phyloP scores from a whole-genome alignment of 1,140 invertebrate species.

The Carposina sasakii region DNA sequence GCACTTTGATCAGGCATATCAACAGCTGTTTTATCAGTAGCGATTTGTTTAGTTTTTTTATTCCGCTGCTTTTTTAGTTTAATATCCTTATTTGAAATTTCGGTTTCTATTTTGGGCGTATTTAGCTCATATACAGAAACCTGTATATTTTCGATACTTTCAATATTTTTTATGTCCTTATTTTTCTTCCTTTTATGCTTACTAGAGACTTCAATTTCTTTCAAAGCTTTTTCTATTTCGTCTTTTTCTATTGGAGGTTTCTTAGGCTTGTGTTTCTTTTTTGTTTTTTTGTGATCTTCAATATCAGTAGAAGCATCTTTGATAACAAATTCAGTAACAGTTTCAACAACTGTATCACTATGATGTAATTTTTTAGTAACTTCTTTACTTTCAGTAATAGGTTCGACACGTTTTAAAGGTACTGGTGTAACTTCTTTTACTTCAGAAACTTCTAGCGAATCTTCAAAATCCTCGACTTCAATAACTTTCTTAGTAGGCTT shows the following conservation, averaged over 20 bases:
- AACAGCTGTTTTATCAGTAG: no score
- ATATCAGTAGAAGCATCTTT: slow-evolving; percentile 12
- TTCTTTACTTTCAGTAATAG: slow-evolving; percentile 23
- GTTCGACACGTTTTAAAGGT: slow-evolving; percentile 10
- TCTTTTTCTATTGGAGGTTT: slow-evolving; percentile 61
- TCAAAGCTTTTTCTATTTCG: slow-evolving; percentile 74
- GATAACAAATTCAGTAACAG: slow-evolving; percentile 24
- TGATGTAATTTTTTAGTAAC: slow-evolving; percentile 35
- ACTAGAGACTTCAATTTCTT: no score
- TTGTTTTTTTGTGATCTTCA: slow-evolving; percentile 62
- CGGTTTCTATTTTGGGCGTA: no score
- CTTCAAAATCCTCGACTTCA: slow-evolving; percentile 62
- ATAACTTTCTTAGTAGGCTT: slow-evolving; percentile 54
- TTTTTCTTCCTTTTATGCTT: no score
- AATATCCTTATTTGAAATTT: no score
- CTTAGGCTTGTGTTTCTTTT: slow-evolving; percentile 55
- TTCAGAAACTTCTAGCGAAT: slow-evolving; percentile 33
- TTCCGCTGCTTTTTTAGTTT: no score
- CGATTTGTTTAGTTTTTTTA: no score
- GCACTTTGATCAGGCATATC: no score
- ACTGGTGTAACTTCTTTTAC: slow-evolving; percentile 13
- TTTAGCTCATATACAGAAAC: no score
- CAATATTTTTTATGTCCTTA: no score
- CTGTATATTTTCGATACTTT: no score
- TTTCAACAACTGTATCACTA: slow-evolving; percentile 38